Evolutionary conservation across 1,140 invertebrate species (phyloP).

Genomic region (Pseudoatta argentina): DNA sequence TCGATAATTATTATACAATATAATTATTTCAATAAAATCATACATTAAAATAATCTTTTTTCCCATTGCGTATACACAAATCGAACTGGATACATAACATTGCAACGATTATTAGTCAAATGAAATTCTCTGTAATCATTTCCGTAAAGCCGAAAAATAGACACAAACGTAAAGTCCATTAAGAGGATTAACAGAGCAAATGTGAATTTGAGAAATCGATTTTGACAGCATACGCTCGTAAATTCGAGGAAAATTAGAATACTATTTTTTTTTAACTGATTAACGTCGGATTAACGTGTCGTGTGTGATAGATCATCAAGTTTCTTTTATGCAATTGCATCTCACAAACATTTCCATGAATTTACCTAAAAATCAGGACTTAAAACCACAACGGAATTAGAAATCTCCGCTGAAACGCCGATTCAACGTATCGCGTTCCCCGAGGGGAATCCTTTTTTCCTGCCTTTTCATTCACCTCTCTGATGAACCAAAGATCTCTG

Average conservation of each 20-base stretch:
- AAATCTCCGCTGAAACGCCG: conserved; percentile 27
- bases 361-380: conserved; percentile 36
- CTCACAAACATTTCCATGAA: not conserved
- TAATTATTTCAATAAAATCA: conserved; percentile 1
- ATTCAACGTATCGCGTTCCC: conserved; percentile 9
- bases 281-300: conserved; percentile 33
- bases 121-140: not conserved
- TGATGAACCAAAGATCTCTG: conserved; percentile 13
- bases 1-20: not conserved
- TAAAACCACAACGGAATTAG: conserved; percentile 28
- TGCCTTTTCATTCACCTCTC: not conserved
- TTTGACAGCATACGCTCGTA: not conserved
- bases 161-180: not conserved
- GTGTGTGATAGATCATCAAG: not conserved
- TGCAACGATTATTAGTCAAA: not conserved
- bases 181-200: conserved; percentile 18
- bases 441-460: not conserved
- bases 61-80: not conserved
- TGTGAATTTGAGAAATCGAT: conserved; percentile 10
- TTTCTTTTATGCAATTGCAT: conserved; percentile 30
- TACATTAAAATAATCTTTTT: not conserved
- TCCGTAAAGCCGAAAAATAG: not conserved
- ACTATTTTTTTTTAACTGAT: conserved; percentile 23
- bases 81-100: not conserved
- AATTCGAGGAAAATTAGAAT: conserved; percentile 50